Evolutionary conservation across 2,888 invertebrate genomes (phyloP), one percentile per base, ranked within the genome.

Genomic region (Dryobota labecula): DNA sequence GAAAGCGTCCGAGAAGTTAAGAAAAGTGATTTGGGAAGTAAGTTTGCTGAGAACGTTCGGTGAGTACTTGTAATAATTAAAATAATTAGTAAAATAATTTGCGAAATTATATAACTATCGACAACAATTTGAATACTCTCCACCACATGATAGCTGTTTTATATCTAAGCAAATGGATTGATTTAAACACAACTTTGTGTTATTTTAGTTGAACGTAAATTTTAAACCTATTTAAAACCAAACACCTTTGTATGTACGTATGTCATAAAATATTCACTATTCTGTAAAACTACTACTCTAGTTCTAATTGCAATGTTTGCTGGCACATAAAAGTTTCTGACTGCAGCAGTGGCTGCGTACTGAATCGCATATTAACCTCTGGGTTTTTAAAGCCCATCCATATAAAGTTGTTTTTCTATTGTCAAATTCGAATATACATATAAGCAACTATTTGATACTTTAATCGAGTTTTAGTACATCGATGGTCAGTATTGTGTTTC

Each of bases 41-140:
- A 80, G 77, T 80, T 77, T 76, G 72, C 77, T 49, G 72, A 70
- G 67, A 78, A 75, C 76, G 63, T 51, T 76, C n/a, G 88, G 88
- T 88, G 71, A 88, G 87, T 87, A 76, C 43, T 68, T 61, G 24
- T 77, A 78, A 69, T 78, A 75, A 76, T 30, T 63, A n/a, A n/a
- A n/a, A n/a, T n/a, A 70, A 70, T 78, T 77, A 70, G 47, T 30
- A 30, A 6, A 58, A 47, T 27, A 49, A 75, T 43, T 69, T 51
- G 36, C 1, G 1, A 58, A 51, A 63, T 66, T 20, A 18, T 33
- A 49, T 33, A 18, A 30, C 5, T 2, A 30, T 33, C 3, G 7
- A 75, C 30, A 56, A 4, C 20, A 18, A 47, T 43, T 74, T 36
- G 2, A 45, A 51, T 45, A 33, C 20, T 30, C 1, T 33, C 0